phyloP scores from a whole-genome alignment of 1,140 invertebrate genomes.

The Streblospio benedicti region DNA sequence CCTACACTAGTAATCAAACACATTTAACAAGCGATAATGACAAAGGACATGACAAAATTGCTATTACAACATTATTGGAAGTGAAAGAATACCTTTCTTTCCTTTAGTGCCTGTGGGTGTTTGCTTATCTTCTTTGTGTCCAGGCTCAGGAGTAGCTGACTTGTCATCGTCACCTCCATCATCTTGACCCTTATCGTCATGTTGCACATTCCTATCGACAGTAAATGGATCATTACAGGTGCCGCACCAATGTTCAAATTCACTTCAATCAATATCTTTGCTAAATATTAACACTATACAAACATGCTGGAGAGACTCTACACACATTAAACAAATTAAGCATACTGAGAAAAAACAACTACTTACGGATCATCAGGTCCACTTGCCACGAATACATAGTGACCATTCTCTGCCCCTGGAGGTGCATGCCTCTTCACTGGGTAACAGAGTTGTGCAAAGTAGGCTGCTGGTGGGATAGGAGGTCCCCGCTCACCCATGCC shows the following conservation, averaged over 20 bases:
- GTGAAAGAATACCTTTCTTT: no score
- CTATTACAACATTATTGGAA: no score
- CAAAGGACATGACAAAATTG: no score
- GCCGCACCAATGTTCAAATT: no score
- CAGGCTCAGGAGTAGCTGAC: constrained; percentile 36
- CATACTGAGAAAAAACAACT: no score
- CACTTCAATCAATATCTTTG: no score
- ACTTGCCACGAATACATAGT: constrained; percentile 42
- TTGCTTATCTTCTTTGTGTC: constrained; percentile 31
- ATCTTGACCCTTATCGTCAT: constrained; percentile 37
- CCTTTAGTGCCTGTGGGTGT: constrained; percentile 25
- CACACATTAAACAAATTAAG: no score
- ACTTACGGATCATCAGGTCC: constrained; percentile 27
- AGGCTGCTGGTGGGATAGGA: constrained; percentile 42
- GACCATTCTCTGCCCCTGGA: constrained; percentile 25
- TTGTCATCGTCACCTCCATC: constrained; percentile 38
- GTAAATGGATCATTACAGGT: no score
- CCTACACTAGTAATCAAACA: no score
- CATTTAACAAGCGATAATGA: no score
- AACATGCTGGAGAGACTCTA: no score
- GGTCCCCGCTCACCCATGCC: constrained; percentile 45
- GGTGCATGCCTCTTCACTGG: constrained; percentile 42
- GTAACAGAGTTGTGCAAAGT: constrained; percentile 44
- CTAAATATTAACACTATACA: no score
- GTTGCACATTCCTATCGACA: constrained; percentile 34